Conservation (phyloP, 2,113 vertebrate genomes). For the Riparia riparia region DNA sequence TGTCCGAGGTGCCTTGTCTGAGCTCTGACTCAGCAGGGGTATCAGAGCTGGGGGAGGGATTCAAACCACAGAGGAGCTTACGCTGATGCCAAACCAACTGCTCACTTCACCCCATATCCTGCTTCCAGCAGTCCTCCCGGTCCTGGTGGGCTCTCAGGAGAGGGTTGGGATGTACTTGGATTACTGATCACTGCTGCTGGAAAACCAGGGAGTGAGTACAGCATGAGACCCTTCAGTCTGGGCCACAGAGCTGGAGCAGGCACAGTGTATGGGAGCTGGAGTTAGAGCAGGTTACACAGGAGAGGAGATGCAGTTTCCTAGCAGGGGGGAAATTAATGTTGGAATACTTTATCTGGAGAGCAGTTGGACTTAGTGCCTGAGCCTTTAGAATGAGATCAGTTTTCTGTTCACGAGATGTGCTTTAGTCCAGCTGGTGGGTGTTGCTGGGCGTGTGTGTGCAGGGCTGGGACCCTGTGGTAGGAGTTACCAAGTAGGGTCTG, state of each 20-base stretch:
- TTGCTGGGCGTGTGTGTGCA: fast-evolving
- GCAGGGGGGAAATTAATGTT: background rate
- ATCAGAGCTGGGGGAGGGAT: background rate
- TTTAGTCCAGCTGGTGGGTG: background rate
- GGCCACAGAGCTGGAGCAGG: background rate
- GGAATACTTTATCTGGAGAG: background rate
- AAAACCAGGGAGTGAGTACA: fast-evolving
- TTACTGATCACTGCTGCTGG: background rate
- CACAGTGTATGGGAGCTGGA: fast-evolving
- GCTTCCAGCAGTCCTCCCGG: background rate
- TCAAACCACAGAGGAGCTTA: background rate
- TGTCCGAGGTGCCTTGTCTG: background rate
- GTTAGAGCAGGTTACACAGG: background rate
- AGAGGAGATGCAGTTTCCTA: background rate
- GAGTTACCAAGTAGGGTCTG: fast-evolving
- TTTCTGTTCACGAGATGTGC: background rate
- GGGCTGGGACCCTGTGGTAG: fast-evolving
- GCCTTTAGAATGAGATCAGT: background rate
- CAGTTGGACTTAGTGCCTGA: background rate
- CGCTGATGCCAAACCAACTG: background rate
- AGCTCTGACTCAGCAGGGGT: background rate
- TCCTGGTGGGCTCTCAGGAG: background rate
- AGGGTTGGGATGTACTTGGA: background rate
- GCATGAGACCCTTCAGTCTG: background rate
- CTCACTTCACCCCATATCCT: fast-evolving